A percentile compares a stretch with the other conserved stretches of the same genome.
Evolutionary conservation across 1,140 invertebrate species (phyloP).

Genomic region (Psix sp.): DNA sequence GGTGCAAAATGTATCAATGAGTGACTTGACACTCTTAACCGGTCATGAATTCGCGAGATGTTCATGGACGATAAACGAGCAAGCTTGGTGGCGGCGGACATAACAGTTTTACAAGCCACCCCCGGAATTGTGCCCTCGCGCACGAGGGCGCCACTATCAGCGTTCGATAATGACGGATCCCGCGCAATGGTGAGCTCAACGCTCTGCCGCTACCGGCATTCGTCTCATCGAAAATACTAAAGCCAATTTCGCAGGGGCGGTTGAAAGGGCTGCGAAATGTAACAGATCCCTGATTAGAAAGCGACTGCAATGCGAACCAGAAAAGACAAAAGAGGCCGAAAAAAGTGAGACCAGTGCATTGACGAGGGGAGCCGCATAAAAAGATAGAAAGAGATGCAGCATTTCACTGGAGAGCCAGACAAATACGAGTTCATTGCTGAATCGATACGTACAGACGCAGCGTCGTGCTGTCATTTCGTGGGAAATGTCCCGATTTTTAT

Average conservation of each 20-base stretch:
- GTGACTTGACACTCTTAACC: conserved; percentile 1
- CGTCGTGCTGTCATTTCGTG: conserved; percentile 18
- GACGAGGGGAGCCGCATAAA: conserved; percentile 11
- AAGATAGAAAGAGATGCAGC: conserved; percentile 57
- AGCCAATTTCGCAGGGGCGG: too few species aligned
- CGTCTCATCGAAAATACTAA: conserved; percentile 20
- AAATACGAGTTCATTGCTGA: conserved; percentile 19
- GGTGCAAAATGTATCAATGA: background rate
- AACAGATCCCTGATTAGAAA: background rate
- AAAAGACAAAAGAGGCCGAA: conserved; percentile 3
- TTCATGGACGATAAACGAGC: conserved; percentile 37
- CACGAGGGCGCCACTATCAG: conserved; percentile 56
- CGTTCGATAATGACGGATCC: conserved; percentile 57
- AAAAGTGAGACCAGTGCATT: conserved; percentile 13
- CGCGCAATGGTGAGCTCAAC: conserved; percentile 46
- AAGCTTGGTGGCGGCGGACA: conserved; percentile 37
- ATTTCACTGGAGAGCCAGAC: conserved; percentile 14
- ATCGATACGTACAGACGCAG: conserved; percentile 35
- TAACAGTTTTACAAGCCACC: conserved; percentile 48
- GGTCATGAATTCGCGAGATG: conserved; percentile 26
- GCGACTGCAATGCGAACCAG: background rate
- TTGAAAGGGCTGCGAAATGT: too few species aligned
- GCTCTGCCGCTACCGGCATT: conserved; percentile 44
- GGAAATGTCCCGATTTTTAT: conserved; percentile 1
- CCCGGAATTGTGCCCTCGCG: conserved; percentile 37